A percentile compares a stretch with the other conserved stretches of the same genome.
Conservation (phyloP, 2,888 invertebrate species). For the Artemia sp. region DNA sequence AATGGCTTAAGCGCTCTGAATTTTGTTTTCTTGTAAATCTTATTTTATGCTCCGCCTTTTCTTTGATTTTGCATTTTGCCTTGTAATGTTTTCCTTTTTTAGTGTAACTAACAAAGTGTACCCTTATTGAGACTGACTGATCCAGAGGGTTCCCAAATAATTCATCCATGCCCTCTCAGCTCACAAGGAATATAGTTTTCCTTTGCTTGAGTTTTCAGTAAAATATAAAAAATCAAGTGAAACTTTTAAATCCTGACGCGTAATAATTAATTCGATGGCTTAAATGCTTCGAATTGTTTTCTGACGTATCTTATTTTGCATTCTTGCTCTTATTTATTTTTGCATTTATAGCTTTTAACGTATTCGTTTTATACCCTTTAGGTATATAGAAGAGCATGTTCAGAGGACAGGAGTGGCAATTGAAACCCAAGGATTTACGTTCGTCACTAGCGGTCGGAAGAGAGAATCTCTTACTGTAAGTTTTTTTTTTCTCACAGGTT, state of each 20-base stretch:
- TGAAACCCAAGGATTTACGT: constrained; percentile 41
- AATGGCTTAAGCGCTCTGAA: too few relatives aligned
- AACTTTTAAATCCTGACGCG: not conserved
- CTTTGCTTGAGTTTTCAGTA: not conserved
- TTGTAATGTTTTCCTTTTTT: too few relatives aligned
- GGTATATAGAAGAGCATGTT: constrained; percentile 42
- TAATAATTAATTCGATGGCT: not conserved
- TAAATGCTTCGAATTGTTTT: constrained; percentile 15
- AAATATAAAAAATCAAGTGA: not conserved
- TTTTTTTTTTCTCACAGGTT: not conserved
- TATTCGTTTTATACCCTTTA: constrained; percentile 26
- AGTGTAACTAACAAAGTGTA: too few relatives aligned
- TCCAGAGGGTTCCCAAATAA: too few relatives aligned
- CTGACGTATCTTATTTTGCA: too few relatives aligned
- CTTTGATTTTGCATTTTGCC: too few relatives aligned
- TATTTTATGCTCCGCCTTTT: too few relatives aligned
- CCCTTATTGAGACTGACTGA: too few relatives aligned
- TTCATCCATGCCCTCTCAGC: too few relatives aligned
- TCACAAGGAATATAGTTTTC: not conserved
- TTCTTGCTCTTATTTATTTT: not conserved
- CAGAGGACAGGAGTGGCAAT: constrained; percentile 43
- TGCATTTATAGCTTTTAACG: not conserved
- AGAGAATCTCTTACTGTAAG: constrained; percentile 39
- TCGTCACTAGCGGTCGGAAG: constrained; percentile 40
- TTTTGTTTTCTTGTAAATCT: too few relatives aligned